Percentiles rank a stretch among this genome's conserved stretches.
These are phyloP conservation scores for Cirrhinus molitorella DNA, from an alignment of 2,797 vertebrate species.

Conservation along the genomic window DNA sequence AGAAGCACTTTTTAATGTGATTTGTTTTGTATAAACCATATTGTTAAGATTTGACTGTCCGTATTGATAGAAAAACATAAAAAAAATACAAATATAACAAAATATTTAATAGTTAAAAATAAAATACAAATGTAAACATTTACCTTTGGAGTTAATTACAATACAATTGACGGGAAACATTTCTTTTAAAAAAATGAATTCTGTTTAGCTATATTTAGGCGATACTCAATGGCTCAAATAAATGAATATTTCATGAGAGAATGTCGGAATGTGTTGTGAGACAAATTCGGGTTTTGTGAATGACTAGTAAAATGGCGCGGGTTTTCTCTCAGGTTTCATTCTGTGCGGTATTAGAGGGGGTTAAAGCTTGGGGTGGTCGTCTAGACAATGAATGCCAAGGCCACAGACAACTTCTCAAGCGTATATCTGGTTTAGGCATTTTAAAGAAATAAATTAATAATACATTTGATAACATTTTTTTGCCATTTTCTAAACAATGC, in stretches of 20 bases:
- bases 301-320: constrained; percentile 29
- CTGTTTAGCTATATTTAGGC: background rate
- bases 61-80: background rate
- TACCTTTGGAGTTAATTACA: background rate
- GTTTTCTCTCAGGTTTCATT: constrained; percentile 27
- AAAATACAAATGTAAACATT: background rate
- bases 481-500: no score
- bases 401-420: constrained; percentile 8
- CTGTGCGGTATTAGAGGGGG: background rate
- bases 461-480: background rate
- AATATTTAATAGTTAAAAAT: background rate
- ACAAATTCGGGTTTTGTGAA: constrained; percentile 36
- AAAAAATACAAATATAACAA: background rate
- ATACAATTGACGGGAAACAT: background rate
- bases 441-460: background rate
- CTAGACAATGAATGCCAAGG: constrained; percentile 49
- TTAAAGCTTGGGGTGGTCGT: constrained; percentile 28
- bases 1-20: background rate
- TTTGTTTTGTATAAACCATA: background rate
- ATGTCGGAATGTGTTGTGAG: background rate
- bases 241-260: background rate
- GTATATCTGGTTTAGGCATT: background rate
- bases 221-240: background rate
- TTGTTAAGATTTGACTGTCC: background rate
- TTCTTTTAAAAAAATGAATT: background rate